phyloP scores from a whole-genome alignment of 1,140 invertebrate genomes.

The Zeugodacus cucurbitae region DNA sequence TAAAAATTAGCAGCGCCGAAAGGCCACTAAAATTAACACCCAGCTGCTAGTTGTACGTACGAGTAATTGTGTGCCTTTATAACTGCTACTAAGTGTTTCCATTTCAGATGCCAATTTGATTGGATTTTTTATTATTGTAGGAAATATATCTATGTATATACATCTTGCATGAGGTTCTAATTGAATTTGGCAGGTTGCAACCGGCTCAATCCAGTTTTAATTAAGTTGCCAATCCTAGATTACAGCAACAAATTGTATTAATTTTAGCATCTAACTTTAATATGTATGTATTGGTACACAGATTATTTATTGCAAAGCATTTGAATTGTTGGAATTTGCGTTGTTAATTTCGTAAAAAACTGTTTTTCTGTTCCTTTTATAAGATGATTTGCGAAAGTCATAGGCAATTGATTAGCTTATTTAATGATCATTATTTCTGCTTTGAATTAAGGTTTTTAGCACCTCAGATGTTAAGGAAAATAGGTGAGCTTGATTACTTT shows the following conservation, averaged over 20 bases:
- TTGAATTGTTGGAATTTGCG: background rate
- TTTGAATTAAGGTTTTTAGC: background rate
- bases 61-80: background rate
- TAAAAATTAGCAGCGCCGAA: background rate
- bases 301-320: background rate
- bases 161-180: background rate
- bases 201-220: conserved; percentile 37
- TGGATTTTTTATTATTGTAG: background rate
- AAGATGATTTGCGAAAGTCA: background rate
- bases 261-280: background rate
- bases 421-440: background rate
- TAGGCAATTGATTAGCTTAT: background rate
- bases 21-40: background rate
- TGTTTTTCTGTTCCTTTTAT: background rate
- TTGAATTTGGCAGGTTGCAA: conserved; percentile 26
- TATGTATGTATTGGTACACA: background rate
- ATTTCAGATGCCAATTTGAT: background rate
- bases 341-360: background rate
- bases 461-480: background rate
- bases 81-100: background rate
- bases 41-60: background rate
- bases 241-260: background rate
- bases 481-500: no score
- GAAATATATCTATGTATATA: background rate
- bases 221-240: conserved; percentile 22